Evolutionary conservation across 1,140 invertebrate species (phyloP), one percentile per base, ranked within the genome.

Genomic region (Pogonomyrmex californicus): DNA sequence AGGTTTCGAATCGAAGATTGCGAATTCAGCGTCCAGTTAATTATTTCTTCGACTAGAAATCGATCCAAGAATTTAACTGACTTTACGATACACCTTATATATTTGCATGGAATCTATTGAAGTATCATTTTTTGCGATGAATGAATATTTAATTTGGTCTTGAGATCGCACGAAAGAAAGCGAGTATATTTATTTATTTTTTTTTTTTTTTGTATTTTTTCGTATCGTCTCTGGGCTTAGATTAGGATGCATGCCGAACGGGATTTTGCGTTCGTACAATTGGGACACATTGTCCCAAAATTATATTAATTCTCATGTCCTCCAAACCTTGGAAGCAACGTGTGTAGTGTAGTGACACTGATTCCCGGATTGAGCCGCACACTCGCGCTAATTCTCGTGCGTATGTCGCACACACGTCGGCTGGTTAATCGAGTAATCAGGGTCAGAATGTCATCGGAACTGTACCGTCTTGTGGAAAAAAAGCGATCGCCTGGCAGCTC

Each of bases 371-470:
- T 78, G 49, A 36, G 38, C 6, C 36, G 12, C 7, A 44, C 66
- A 58, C 6, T 7, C 12, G 38, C n/a, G 12, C 4, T 30, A 56
- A 33, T 7, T 65, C 17, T 36, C 38, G 17, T 33, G 36, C 1
- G 38, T 3, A 41, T 10, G 23, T n/a, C 38, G 36, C 51, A 65
- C 30, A 56, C 73, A 68, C 54, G 54, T 54, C 30, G 60, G 44
- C 23, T 38, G 70, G 77, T 88, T 68, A 73, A 85, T 75, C 75
- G 60, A 58, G 33, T 66, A 91, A 91, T 91, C 88, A 88, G 87
- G 88, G 90, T 89, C 89, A 91, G 44, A 88, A 65, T 91, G 90
- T 75, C 87, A 91, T 91, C 87, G 66, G 71, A 79, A 76, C 36
- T 60, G 71, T 91, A 89, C 89, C 81, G 68, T 83, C 68, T 58